Conservation (phyloP, 2,888 invertebrate species). For the Cataglyphis rosenhaueri region DNA sequence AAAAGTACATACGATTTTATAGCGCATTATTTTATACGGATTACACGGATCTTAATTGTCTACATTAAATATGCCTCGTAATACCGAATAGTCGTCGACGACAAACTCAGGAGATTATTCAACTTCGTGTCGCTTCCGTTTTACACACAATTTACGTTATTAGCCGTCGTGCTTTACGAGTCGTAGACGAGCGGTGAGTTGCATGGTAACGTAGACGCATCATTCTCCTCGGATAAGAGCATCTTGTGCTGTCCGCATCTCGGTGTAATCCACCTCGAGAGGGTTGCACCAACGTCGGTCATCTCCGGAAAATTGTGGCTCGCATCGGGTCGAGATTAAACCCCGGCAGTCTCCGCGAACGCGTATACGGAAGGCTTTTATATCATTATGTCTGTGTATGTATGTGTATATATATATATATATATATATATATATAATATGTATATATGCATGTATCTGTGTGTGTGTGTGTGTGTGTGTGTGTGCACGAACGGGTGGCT, state of each 20-base stretch:
- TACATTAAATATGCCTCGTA: not conserved
- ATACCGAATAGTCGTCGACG: not conserved
- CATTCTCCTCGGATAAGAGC: conserved; percentile 22
- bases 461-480: not conserved
- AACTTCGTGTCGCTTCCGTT: not conserved
- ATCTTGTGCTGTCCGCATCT: conserved; percentile 33
- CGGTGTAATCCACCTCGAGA: conserved; percentile 26
- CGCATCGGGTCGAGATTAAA: conserved; percentile 55
- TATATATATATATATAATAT: not conserved
- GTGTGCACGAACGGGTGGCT: not conserved
- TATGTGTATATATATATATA: not conserved
- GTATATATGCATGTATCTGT: no score
- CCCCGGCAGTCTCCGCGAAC: conserved; percentile 34
- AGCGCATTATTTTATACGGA: not conserved
- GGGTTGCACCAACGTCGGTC: conserved; percentile 42
- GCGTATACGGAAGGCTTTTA: not conserved
- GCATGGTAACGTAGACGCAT: conserved; percentile 21
- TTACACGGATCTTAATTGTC: not conserved
- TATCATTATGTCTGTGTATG: not conserved
- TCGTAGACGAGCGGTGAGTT: not conserved
- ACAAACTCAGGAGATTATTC: conserved; percentile 1
- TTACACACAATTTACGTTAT: conserved; percentile 16
- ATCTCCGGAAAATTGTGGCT: conserved; percentile 48
- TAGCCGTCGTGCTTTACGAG: conserved; percentile 32
- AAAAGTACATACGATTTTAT: not conserved